These are phyloP conservation scores for Steromphala cineraria DNA, from an alignment of 2,888 invertebrate species.

Conservation along the genomic window DNA sequence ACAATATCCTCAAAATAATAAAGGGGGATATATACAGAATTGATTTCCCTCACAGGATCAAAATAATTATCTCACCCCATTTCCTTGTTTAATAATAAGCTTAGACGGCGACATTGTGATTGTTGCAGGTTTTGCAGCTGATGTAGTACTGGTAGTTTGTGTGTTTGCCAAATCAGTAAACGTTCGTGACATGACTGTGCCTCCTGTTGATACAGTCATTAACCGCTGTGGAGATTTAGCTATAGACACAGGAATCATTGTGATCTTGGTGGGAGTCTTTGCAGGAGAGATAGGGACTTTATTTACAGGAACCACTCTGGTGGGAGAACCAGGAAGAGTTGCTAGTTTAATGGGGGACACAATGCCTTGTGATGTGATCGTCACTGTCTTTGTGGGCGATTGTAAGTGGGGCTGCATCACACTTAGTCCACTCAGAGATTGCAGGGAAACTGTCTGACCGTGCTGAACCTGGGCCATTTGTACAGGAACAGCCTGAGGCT, in stretches of 20 bases:
- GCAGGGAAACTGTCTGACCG: neutral
- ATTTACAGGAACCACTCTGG: constrained; percentile 61
- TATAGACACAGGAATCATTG: constrained; percentile 77
- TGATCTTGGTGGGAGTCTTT: constrained; percentile 78
- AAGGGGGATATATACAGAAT: too few species aligned
- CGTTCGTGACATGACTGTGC: constrained; percentile 49
- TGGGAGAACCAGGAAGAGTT: constrained; percentile 57
- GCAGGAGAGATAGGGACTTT: constrained; percentile 72
- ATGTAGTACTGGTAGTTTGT: constrained; percentile 35
- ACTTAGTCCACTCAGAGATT: constrained; percentile 32
- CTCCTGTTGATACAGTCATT: constrained; percentile 47
- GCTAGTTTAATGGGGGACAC: constrained; percentile 66
- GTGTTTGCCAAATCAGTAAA: constrained; percentile 35
- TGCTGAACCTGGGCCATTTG: constrained; percentile 43
- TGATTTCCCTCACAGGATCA: neutral
- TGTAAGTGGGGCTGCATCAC: constrained; percentile 33
- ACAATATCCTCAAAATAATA: too few species aligned
- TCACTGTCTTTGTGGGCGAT: constrained; percentile 80
- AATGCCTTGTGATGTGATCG: constrained; percentile 79
- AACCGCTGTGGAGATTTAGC: constrained; percentile 85
- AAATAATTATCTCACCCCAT: constrained; percentile 53
- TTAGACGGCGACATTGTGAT: constrained; percentile 70
- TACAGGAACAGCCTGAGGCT: constrained; percentile 65
- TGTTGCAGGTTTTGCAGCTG: constrained; percentile 41
- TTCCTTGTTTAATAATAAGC: constrained; percentile 68